phyloP scores from a whole-genome alignment of 2,888 invertebrate species.

The Drepana falcataria region DNA sequence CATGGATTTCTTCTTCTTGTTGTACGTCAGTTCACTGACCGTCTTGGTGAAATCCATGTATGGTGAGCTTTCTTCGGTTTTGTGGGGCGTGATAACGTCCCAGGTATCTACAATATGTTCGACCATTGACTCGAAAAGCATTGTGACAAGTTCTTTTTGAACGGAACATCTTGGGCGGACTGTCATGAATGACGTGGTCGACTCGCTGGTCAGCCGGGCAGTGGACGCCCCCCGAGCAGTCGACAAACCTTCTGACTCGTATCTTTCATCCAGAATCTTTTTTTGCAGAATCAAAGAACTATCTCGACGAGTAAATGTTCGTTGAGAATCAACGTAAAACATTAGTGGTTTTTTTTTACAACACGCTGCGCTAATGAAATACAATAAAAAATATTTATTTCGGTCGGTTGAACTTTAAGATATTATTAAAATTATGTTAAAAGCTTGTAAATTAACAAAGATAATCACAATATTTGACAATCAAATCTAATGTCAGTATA shows the following conservation, averaged over 20 bases:
- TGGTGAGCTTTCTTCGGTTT: slow-evolving; percentile 27
- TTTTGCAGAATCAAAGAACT: slow-evolving; percentile 48
- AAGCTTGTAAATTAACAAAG: too few species aligned
- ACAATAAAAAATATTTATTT: slow-evolving; percentile 6
- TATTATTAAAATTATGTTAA: too few species aligned
- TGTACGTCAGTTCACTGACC: slow-evolving; percentile 40
- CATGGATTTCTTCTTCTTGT: slow-evolving; percentile 42
- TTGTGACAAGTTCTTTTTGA: slow-evolving; percentile 51
- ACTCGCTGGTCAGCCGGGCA: slow-evolving; percentile 31
- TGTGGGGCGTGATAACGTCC: slow-evolving; percentile 41
- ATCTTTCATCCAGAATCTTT: slow-evolving; percentile 14
- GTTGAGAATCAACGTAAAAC: slow-evolving; percentile 60
- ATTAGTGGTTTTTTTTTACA: slow-evolving; percentile 20
- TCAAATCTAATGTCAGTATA: too few species aligned
- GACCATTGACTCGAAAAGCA: slow-evolving; percentile 64
- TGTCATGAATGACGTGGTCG: slow-evolving; percentile 19
- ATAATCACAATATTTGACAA: too few species aligned
- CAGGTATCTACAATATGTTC: slow-evolving; percentile 56
- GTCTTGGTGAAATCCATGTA: slow-evolving; percentile 34
- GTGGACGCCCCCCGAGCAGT: slow-evolving; percentile 30
- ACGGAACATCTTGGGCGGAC: slow-evolving; percentile 40
- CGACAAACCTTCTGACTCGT: slow-evolving; percentile 25
- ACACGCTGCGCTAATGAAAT: slow-evolving; percentile 4
- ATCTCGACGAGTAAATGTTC: slow-evolving; percentile 56
- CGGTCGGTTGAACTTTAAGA: too few species aligned